Conservation (phyloP, 1,140 invertebrate species). For the Polyergus mexicanus region DNA sequence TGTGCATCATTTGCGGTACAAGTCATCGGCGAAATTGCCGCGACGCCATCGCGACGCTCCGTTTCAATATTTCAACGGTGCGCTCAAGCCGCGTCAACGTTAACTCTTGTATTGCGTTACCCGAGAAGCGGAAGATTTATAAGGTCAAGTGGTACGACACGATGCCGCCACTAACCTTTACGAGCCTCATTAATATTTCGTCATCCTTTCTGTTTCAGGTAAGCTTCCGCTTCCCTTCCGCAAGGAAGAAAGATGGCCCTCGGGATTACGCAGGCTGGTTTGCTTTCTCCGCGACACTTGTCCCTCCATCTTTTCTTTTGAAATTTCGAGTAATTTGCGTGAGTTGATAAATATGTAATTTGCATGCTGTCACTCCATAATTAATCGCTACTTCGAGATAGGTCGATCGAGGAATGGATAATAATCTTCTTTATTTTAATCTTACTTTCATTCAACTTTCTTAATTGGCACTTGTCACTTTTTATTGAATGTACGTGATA, state of each 20-base stretch:
- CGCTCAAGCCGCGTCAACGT: constrained; percentile 51
- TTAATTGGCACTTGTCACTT: neutral
- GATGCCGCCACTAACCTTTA: constrained; percentile 58
- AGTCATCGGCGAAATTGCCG: constrained; percentile 47
- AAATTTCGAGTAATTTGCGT: constrained; percentile 1
- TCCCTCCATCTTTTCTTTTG: neutral
- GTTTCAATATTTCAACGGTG: constrained; percentile 38
- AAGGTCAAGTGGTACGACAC: constrained; percentile 61
- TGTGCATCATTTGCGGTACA: neutral
- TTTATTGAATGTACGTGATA: neutral
- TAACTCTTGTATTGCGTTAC: constrained; percentile 65
- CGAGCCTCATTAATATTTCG: constrained; percentile 70
- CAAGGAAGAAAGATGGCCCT: constrained; percentile 22
- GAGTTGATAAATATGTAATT: constrained; percentile 30
- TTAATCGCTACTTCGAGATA: neutral
- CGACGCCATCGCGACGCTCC: neutral
- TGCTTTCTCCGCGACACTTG: constrained; percentile 13
- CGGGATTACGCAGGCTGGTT: constrained; percentile 33
- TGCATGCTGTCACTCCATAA: neutral
- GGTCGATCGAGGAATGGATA: neutral
- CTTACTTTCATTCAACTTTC: constrained; percentile 4
- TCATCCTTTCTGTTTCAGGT: constrained; percentile 73
- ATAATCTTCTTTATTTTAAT: neutral
- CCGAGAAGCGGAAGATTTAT: constrained; percentile 63
- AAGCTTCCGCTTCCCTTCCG: constrained; percentile 55